Conservation (phyloP, 1,140 invertebrate species). For the Euborellia annulipes region DNA sequence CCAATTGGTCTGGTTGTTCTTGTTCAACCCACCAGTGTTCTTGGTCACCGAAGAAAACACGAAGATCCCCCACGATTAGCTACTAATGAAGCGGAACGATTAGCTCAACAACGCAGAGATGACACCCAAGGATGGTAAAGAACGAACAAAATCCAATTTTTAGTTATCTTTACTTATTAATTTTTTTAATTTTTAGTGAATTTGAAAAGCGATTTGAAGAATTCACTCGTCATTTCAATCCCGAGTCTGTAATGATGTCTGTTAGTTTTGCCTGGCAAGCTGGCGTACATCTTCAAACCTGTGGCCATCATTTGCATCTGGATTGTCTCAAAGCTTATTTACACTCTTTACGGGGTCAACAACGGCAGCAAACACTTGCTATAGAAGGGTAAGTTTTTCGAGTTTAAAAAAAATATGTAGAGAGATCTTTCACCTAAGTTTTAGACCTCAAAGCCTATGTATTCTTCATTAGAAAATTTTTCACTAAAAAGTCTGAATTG, state of each 20-base stretch:
- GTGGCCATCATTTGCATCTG: constrained; percentile 88
- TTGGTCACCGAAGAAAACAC: not conserved
- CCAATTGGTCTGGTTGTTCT: constrained; percentile 83
- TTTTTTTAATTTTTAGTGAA: constrained; percentile 28
- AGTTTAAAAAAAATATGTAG: no score
- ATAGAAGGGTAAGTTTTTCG: constrained; percentile 40
- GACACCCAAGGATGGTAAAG: no score
- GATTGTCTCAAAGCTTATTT: constrained; percentile 83
- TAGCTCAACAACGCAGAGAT: no score
- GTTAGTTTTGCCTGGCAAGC: constrained; percentile 84
- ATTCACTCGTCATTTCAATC: constrained; percentile 54
- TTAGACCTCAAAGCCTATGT: no score
- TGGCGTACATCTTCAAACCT: constrained; percentile 88
- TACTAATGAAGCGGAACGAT: not conserved
- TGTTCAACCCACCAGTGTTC: constrained; percentile 42
- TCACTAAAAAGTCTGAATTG: no score
- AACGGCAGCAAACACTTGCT: constrained; percentile 52
- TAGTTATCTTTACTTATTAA: not conserved
- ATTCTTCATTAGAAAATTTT: no score
- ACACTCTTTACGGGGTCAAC: constrained; percentile 57
- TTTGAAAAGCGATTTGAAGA: constrained; percentile 52
- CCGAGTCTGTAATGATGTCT: constrained; percentile 37
- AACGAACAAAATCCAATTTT: no score
- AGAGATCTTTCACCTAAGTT: no score
- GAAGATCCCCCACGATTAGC: not conserved